Percentiles rank a stretch among this genome's conserved stretches.
These are phyloP conservation scores for Callitettix versicolor DNA, from an alignment of 1,140 invertebrate genomes.

Conservation along the genomic window DNA sequence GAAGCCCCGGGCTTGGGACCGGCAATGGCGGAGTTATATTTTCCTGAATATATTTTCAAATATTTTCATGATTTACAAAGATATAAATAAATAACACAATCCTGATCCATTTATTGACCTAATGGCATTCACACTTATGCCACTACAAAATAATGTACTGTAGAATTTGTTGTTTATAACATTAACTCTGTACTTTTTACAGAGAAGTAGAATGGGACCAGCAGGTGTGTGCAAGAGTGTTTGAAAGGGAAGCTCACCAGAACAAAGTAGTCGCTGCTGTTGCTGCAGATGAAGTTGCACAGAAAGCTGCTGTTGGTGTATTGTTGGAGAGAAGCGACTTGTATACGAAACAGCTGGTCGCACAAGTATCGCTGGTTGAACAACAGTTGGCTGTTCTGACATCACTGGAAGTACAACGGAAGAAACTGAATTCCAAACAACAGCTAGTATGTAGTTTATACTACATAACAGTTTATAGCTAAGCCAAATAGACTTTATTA, in stretches of 20 bases:
- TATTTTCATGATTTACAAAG: too few relatives aligned
- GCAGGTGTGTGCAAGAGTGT: constrained; percentile 44
- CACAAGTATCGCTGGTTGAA: constrained; percentile 68
- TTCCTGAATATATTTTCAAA: too few relatives aligned
- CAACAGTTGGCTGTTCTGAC: constrained; percentile 62
- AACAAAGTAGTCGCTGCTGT: constrained; percentile 45
- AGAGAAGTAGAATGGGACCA: constrained; percentile 44
- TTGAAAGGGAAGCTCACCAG: constrained; percentile 46
- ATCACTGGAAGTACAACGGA: constrained; percentile 59
- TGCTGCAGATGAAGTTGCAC: constrained; percentile 53
- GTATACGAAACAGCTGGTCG: constrained; percentile 58
- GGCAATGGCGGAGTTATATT: too few relatives aligned
- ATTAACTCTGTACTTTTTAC: too few relatives aligned
- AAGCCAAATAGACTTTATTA: too few relatives aligned
- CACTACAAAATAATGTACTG: too few relatives aligned
- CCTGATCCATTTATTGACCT: too few relatives aligned
- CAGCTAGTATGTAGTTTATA: constrained; percentile 42
- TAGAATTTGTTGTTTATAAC: too few relatives aligned
- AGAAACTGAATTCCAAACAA: constrained; percentile 51
- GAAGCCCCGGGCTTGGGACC: too few relatives aligned
- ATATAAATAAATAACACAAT: too few relatives aligned
- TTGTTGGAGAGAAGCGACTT: constrained; percentile 63
- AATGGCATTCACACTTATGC: too few relatives aligned
- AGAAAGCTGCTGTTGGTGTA: constrained; percentile 60
- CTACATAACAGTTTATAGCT: too few relatives aligned